Evolutionary conservation across 2,888 invertebrate genomes (phyloP), one percentile per base, ranked within the genome.

Genomic region (Temnothorax ravouxi): DNA sequence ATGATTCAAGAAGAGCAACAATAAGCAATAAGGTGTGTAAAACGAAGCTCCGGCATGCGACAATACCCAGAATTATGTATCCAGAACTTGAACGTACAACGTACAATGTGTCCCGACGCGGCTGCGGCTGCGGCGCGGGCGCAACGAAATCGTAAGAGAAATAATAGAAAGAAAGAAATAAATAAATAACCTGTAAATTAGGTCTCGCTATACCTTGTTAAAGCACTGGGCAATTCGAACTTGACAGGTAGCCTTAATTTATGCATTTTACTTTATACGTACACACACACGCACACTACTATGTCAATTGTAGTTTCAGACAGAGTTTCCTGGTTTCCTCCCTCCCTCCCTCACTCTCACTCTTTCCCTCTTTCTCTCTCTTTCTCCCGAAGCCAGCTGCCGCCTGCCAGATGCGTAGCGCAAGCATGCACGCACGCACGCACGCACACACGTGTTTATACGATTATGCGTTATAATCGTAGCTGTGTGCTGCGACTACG

Each of bases 211-310:
- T 94, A 94, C 94, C 94, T 94, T 93, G 94, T 93, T 91, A 94
- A 89, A 88, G 90, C 92, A 89, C 93, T 92, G 89, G 94, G 94
- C 87, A 94, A 93, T 91, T 94, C 94, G 87, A 94, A 93, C 93
- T 94, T 94, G 92, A 94, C 93, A 91, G 94, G 92, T 88, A 94
- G 91, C 89, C 93, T 93, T 89, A 94, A 92, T 91, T 94, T 94
- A 91, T 94, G 93, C 94, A 94, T 94, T 92, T 92, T 93, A 91
- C 67, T 80, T 88, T 84, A 81, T 87, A 90, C 79, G 85, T 87
- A 88, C 88, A 85, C 89, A 29, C 29, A 84, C 90, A 3, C 29
- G n/a, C 29, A 84, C 89, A 91, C 90, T 90, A 86, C 83, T 83
- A 54, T 77, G 84, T 85, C 62, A 56, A 86, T 80, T 59, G 59